Base-by-base conservation (phyloP, 2,888 invertebrate genomes). In the Achlya flavicornis region DNA sequence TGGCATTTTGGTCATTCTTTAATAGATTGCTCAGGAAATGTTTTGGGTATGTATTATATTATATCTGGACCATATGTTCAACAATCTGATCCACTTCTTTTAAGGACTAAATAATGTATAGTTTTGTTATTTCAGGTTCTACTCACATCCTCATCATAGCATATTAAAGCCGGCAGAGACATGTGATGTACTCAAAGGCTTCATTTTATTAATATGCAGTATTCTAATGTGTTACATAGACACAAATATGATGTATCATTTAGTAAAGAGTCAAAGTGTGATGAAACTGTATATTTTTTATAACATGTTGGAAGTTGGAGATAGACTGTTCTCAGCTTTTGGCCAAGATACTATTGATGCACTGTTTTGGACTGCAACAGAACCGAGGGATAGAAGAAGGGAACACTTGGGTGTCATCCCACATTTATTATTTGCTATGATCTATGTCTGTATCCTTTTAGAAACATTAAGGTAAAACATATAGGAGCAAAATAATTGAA, bases 231-330 rank as follows among this genome's bases (percentile, higher is more conserved):
- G 97, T 81, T 97, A 97, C 80, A 97, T 99, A 71, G 99, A 99
- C 87, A 99, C 98, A 57, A 99, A 99, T 75, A 98, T 99, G 95
- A 96, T 99, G 94, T 99, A 99, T 91, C 99, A 99, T 89, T 95
- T 99, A 78, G 97, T 98, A 59, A 98, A 98, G 87, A 99, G 99
- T 80, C 99, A 99, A 86, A 99, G 99, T 73, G 98, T 99, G 69
- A 99, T 99, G 90, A 99, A 99, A 85, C 94, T 99, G 73, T 99
- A 99, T 86, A 99, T 99, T 85, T 99, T 99, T 93, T 99, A 98
- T 90, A 99, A 99, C 88, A 99, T 99, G 99, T 93, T 99, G 66
- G 99, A 99, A 94, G 98, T 99, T 62, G 98, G 98, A 14, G 99
- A 99, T 91, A 95, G 98, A 70, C 92, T 99, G 72, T 97, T 99